Evolutionary conservation across 2,888 invertebrate genomes (phyloP).

Genomic region (Agrochola circellaris): DNA sequence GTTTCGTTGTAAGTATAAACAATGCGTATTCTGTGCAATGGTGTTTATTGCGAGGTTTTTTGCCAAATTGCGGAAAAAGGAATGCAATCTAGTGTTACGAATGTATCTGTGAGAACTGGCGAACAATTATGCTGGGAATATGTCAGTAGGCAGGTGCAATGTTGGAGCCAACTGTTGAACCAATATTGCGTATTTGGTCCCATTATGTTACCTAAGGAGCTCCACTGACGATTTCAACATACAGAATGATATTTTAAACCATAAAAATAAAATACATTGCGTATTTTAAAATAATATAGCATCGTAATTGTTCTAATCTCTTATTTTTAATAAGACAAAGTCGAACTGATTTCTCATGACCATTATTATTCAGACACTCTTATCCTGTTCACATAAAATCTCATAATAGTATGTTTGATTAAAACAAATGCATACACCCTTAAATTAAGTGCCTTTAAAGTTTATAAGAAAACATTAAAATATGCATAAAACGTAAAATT

Average conservation of each 20-base stretch:
- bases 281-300: background rate
- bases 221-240: too few relatives aligned
- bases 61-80: slow-evolving; percentile 70
- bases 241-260: background rate
- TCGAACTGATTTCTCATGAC: background rate
- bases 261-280: background rate
- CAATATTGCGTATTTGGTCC: slow-evolving; percentile 56
- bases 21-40: slow-evolving; percentile 68
- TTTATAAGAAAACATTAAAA: slow-evolving; percentile 7
- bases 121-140: slow-evolving; percentile 68
- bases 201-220: slow-evolving; percentile 22
- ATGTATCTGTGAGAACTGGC: slow-evolving; percentile 65
- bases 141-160: slow-evolving; percentile 42
- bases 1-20: slow-evolving; percentile 64
- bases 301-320: background rate
- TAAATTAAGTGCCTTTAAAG: slow-evolving; percentile 8
- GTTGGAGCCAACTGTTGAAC: slow-evolving; percentile 53
- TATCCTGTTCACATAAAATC: background rate
- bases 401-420: background rate
- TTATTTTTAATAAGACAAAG: background rate
- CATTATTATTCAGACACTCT: background rate
- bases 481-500: background rate
- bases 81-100: slow-evolving; percentile 68
- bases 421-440: background rate
- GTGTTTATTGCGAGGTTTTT: slow-evolving; percentile 63